Percentiles rank a stretch among this genome's conserved stretches.
phyloP scores from a whole-genome alignment of 2,113 vertebrate species.

The Ageneiosus marmoratus region DNA sequence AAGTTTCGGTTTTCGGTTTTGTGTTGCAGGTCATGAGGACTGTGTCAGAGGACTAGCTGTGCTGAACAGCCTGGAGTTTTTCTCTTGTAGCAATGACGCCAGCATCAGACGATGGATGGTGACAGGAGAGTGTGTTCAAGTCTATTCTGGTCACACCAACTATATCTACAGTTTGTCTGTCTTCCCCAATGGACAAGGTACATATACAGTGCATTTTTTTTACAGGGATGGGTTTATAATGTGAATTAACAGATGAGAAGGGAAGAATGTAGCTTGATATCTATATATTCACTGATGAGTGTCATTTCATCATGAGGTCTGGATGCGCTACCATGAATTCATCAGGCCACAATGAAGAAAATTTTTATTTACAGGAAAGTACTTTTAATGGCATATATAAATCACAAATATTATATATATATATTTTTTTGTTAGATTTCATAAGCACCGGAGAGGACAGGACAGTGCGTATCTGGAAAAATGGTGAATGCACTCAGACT shows the following conservation, averaged over 20 bases:
- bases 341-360: not conserved
- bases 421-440: conserved; percentile 77
- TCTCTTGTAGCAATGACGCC: conserved; percentile 95
- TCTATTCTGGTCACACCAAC: conserved; percentile 94
- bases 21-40: conserved; percentile 88
- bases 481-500: conserved; percentile 88
- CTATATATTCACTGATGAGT: not conserved
- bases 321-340: not conserved
- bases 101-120: conserved; percentile 92
- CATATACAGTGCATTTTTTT: not conserved
- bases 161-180: conserved; percentile 94
- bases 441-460: conserved; percentile 92
- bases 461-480: conserved; percentile 88
- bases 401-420: no score
- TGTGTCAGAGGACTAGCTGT: conserved; percentile 93
- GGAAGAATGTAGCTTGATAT: not conserved
- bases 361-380: not conserved
- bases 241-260: not conserved
- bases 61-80: conserved; percentile 87
- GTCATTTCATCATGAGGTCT: not conserved
- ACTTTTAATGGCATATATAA: not conserved
- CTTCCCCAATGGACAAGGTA: conserved; percentile 88
- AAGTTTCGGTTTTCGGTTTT: not conserved
- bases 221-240: not conserved
- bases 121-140: conserved; percentile 87